Base-by-base conservation (phyloP, 2,888 invertebrate genomes). In the Pasiphila rectangulata region DNA sequence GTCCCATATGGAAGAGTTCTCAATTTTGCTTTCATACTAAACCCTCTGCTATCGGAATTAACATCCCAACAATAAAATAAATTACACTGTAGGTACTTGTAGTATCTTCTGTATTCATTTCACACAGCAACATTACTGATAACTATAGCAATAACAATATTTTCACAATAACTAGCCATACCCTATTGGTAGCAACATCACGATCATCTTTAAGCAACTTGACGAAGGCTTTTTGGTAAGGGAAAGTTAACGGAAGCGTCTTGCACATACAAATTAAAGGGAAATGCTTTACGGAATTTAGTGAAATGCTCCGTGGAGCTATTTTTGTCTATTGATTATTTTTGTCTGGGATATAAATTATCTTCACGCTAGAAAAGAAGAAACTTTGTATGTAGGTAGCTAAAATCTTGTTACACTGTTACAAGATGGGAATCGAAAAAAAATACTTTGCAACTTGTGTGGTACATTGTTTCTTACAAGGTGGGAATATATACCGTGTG, bases 221-320 rank as follows among this genome's bases (percentile, higher is more conserved):
- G 82, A 82, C 81, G 85, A 85, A 86, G 84, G 81, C 80, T 79
- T 82, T 78, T 79, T 74, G 75, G 74, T 70, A 68, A 76, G 77
- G 75, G 75, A 80, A 84, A 78, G 73, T 80, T 80, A 68, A 71
- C 67, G 67, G 59, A 57, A 62, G 58, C 70, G 72, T 63, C 55
- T 62, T 71, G 63, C 69, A 75, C 87, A 87, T 87, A 86, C 81
- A 84, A 87, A 87, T 82, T 72, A 72, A 69, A 68, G 63, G 49
- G 72, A 76, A 75, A 72, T 62, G 67, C 61, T 67, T 67, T 64
- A 25, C 63, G 63, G 69, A 68, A 64, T 65, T 68, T 19, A 30
- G 24, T 17, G 36, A 23, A 36, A 44, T 35, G 9, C 32, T 10
- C 17, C 17, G 2, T 5, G 32, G 32, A 10, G 30, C n/a, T 16